Conservation (phyloP, 2,113 vertebrate species). For the Porphyrio hochstetteri region DNA sequence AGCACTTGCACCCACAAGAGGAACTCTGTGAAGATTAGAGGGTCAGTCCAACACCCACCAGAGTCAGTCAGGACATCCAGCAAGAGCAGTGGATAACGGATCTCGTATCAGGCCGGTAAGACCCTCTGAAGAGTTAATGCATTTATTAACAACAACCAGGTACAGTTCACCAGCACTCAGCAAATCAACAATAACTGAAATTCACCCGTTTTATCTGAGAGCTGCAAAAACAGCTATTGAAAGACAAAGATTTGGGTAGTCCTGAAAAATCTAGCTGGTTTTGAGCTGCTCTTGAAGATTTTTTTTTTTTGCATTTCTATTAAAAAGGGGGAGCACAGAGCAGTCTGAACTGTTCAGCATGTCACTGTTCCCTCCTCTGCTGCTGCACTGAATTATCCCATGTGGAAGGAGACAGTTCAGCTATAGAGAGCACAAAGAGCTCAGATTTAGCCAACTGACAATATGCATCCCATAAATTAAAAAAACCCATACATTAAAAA, state of each 20-base stretch:
- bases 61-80: background rate
- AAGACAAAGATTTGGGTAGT: background rate
- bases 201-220: background rate
- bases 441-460: background rate
- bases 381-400: background rate
- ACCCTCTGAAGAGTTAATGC: background rate
- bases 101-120: fast-evolving
- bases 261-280: background rate
- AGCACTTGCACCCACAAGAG: background rate
- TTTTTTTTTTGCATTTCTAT: background rate
- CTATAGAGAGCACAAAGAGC: background rate
- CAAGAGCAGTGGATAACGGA: background rate
- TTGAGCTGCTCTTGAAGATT: background rate
- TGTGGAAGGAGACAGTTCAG: fast-evolving
- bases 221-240: background rate
- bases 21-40: background rate
- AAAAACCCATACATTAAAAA: no score
- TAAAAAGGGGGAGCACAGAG: background rate
- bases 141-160: background rate
- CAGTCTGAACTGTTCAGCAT: background rate
- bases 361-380: background rate
- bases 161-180: background rate
- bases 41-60: background rate
- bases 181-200: background rate
- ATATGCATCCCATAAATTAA: background rate